Percentiles rank a stretch among this genome's conserved stretches.
Evolutionary conservation across 1,140 invertebrate genomes (phyloP).

Genomic region (Drosophila rufa): DNA sequence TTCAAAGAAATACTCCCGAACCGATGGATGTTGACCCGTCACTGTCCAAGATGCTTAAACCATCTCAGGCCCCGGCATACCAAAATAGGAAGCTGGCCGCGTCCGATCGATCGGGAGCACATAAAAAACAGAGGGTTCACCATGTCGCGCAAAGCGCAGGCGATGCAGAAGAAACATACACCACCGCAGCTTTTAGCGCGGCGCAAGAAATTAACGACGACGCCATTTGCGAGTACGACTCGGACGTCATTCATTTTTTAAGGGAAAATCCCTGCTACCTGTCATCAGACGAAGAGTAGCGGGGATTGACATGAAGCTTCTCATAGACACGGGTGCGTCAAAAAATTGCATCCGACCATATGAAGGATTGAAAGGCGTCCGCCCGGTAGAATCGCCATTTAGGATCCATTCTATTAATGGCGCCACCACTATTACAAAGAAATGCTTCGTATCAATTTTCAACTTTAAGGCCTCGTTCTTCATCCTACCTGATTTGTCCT

Average conservation of each 20-base stretch:
- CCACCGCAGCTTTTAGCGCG: background rate
- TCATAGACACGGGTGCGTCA: background rate
- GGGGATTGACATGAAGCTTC: background rate
- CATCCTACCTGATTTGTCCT: too few relatives aligned
- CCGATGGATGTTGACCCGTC: too few relatives aligned
- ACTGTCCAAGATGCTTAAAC: too few relatives aligned
- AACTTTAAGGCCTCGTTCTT: too few relatives aligned
- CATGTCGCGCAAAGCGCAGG: too few relatives aligned
- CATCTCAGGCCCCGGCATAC: too few relatives aligned
- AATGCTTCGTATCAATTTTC: background rate
- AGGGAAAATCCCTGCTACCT: background rate
- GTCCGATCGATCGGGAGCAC: too few relatives aligned
- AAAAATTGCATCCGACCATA: background rate
- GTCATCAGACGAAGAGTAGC: background rate
- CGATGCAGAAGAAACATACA: too few relatives aligned
- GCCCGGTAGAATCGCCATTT: background rate
- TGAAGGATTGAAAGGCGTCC: too few relatives aligned
- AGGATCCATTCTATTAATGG: background rate
- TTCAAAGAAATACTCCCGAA: too few relatives aligned
- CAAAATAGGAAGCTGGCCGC: too few relatives aligned
- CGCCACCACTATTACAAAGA: background rate
- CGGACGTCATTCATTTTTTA: background rate
- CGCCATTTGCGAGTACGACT: background rate
- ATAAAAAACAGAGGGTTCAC: too few relatives aligned
- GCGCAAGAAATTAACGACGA: constrained; percentile 13